These are phyloP conservation scores for Saguinus imperator DNA, from an alignment of 2,113 vertebrate genomes.

Conservation along the genomic window DNA sequence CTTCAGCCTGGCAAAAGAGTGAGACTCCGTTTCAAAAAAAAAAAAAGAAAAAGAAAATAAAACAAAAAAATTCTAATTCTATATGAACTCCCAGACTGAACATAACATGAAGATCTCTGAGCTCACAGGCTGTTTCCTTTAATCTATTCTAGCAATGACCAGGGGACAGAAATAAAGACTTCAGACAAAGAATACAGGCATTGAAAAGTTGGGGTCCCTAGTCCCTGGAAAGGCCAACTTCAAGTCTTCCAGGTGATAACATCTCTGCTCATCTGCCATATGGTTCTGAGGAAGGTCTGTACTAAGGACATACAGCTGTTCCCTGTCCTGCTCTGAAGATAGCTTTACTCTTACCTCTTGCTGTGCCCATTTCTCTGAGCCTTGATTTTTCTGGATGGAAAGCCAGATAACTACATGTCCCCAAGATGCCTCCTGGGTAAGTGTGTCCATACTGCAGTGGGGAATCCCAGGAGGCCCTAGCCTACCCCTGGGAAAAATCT, in stretches of 20 bases:
- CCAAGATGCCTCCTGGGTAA: background rate
- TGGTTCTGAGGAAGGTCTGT: background rate
- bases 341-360: background rate
- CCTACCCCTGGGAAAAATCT: background rate
- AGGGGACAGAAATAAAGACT: conserved; percentile 29
- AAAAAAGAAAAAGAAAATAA: too few species aligned
- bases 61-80: background rate
- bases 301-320: background rate
- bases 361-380: background rate
- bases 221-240: background rate
- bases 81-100: background rate
- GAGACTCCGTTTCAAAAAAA: too few species aligned
- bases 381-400: conserved; percentile 2
- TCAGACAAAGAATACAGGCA: background rate
- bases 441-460: background rate
- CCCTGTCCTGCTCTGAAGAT: background rate
- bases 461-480: background rate
- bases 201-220: background rate
- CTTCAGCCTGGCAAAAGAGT: too few species aligned
- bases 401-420: background rate
- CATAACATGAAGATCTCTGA: background rate
- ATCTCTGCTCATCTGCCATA: background rate
- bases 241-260: conserved; percentile 4
- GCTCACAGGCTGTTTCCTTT: background rate
- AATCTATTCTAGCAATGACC: background rate